A percentile compares a stretch with the other conserved stretches of the same genome.
Conservation (phyloP, 1,140 invertebrate genomes). For the Charaxes varanes region DNA sequence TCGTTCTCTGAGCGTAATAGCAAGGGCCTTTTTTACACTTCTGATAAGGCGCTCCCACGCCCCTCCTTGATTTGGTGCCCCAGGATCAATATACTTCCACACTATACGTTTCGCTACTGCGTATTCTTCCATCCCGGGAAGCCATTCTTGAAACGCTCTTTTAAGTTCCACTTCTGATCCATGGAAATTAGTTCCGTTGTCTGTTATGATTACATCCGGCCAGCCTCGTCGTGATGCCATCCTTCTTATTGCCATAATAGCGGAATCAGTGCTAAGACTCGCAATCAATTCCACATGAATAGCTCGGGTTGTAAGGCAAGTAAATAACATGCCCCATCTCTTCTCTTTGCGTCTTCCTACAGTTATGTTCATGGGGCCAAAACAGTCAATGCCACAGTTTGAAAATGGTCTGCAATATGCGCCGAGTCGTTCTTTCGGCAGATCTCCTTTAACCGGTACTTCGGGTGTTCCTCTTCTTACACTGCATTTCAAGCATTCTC, state of each 20-base stretch:
- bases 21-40: slow-evolving; percentile 21
- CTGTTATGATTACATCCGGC: slow-evolving; percentile 24
- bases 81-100: too few species aligned
- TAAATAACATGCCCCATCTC: background rate
- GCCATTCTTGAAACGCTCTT: slow-evolving; percentile 14
- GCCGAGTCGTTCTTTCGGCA: background rate
- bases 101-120: too few species aligned
- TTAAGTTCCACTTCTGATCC: slow-evolving; percentile 32
- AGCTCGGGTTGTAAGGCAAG: slow-evolving; percentile 10
- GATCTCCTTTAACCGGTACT: background rate
- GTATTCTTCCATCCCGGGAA: slow-evolving; percentile 10
- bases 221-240: slow-evolving; percentile 28
- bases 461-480: slow-evolving; percentile 2
- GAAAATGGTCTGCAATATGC: background rate
- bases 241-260: slow-evolving; percentile 30
- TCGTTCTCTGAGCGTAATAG: slow-evolving; percentile 18
- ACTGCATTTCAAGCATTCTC: slow-evolving; percentile 14
- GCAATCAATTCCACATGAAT: slow-evolving; percentile 33
- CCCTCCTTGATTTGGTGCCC: slow-evolving; percentile 16
- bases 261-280: slow-evolving; percentile 21
- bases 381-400: background rate
- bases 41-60: slow-evolving; percentile 37
- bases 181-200: slow-evolving; percentile 43
- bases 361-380: slow-evolving; percentile 1
- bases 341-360: background rate